phyloP scores from a whole-genome alignment of 2,113 vertebrate species.

The Antechinus flavipes region DNA sequence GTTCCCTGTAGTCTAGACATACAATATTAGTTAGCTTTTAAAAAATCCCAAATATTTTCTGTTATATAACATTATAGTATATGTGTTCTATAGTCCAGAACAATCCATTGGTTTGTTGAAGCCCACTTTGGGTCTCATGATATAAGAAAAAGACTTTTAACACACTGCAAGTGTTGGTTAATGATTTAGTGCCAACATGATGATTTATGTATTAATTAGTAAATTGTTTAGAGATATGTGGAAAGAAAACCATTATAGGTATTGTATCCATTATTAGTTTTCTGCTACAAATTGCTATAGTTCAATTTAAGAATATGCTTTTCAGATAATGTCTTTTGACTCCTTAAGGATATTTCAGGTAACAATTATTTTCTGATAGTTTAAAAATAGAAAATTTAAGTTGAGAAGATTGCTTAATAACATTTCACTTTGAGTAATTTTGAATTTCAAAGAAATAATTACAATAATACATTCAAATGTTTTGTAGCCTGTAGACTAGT shows the following conservation, averaged over 20 bases:
- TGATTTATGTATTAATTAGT: neutral
- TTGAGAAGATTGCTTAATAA: neutral
- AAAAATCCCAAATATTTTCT: neutral
- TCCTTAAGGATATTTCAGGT: neutral
- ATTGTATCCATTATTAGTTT: neutral
- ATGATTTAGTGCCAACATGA: neutral
- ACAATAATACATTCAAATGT: neutral
- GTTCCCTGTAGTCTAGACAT: neutral
- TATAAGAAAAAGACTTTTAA: neutral
- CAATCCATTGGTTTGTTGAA: neutral
- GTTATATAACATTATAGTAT: neutral
- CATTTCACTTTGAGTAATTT: neutral
- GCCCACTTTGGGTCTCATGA: neutral
- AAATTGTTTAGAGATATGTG: neutral
- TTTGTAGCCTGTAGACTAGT: neutral
- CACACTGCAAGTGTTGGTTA: neutral
- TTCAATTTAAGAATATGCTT: neutral
- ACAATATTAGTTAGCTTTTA: neutral
- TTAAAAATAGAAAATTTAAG: neutral
- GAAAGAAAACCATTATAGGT: neutral
- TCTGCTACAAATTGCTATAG: neutral
- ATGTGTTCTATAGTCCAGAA: neutral
- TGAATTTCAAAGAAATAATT: conserved; percentile 3
- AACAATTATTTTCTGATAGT: neutral
- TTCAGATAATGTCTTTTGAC: neutral